Evolutionary conservation across 2,797 vertebrate genomes (phyloP), one percentile per base, ranked within the genome.

Genomic region (Sebastes matsubarae): DNA sequence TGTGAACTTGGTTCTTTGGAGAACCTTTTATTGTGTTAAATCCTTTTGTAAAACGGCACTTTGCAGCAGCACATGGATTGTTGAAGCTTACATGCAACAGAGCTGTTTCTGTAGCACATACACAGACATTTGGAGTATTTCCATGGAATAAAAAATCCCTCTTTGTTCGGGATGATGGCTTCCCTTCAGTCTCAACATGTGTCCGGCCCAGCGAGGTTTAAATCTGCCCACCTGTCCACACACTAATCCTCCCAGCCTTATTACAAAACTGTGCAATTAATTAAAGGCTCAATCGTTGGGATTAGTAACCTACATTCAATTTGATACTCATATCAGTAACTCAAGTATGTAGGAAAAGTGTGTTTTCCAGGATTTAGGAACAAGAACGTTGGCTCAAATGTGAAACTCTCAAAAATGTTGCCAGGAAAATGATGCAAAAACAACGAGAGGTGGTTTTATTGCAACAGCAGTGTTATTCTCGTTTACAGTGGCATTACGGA

Each of bases 151-250:
- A 64, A 81, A 88, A 92, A 90, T 83, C 84, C 90, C 84, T 86
- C 90, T 94, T 94, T 94, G 93, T 94, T 90, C 11, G 65, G 87
- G 88, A 87, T 88, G 88, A 91, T 79, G 90, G 91, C 92, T 88
- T 91, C 79, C 76, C 83, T 66, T 92, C 88, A 71, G 88, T 90
- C 90, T 90, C 88, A 93, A 93, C 93, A 93, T 94, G 94, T 94
- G 94, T 93, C 88, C 85, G 50, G 85, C 84, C 90, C 86, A 83
- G 83, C 32, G 89, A 87, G 90, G 90, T 92, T 92, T 92, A 93
- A 93, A 93, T 93, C 94, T 92, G 89, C 90, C 92, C 94, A 94
- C 94, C 94, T 94, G 93, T 93, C 92, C 90, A 90, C 92, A 78
- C 85, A 6, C 88, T 94, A 94, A 94, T 94, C 93, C 93, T 24